A percentile compares a stretch with the other conserved stretches of the same genome.
phyloP scores from a whole-genome alignment of 2,888 invertebrate genomes.

The Bursaphelenchus okinawaensis region DNA sequence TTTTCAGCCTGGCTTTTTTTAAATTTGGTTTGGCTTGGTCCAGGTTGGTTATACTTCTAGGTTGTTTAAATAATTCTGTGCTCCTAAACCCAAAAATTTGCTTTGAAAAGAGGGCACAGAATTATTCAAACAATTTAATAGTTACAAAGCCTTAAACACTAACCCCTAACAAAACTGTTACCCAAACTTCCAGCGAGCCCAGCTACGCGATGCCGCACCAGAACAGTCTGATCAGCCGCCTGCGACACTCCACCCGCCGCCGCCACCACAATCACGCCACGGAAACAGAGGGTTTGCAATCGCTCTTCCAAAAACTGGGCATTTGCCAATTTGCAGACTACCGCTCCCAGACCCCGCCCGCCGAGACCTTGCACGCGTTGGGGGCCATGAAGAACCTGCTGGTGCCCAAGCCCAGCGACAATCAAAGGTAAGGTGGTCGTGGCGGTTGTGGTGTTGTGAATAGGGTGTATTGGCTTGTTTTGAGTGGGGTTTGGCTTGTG shows the following conservation, averaged over 20 bases:
- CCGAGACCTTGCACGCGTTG: not conserved
- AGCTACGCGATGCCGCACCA: conserved; percentile 11
- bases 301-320: not conserved
- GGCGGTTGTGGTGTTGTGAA: not conserved
- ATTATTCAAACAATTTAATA: too few relatives aligned
- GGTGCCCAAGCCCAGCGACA: conserved; percentile 42
- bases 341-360: not conserved
- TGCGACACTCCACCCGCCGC: conserved; percentile 28
- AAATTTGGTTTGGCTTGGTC: too few relatives aligned
- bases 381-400: conserved; percentile 31
- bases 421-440: conserved; percentile 33
- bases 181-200: not conserved
- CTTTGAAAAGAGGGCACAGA: too few relatives aligned
- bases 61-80: too few relatives aligned
- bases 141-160: too few relatives aligned
- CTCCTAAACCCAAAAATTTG: too few relatives aligned
- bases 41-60: too few relatives aligned
- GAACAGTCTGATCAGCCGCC: conserved; percentile 38
- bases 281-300: not conserved
- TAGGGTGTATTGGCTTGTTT: not conserved
- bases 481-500: too few relatives aligned
- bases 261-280: conserved; percentile 6
- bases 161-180: too few relatives aligned
- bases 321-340: not conserved
- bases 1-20: too few relatives aligned